Evolutionary conservation across 2,888 invertebrate genomes (phyloP), one percentile per base, ranked within the genome.

Genomic region (Dione vanillae): DNA sequence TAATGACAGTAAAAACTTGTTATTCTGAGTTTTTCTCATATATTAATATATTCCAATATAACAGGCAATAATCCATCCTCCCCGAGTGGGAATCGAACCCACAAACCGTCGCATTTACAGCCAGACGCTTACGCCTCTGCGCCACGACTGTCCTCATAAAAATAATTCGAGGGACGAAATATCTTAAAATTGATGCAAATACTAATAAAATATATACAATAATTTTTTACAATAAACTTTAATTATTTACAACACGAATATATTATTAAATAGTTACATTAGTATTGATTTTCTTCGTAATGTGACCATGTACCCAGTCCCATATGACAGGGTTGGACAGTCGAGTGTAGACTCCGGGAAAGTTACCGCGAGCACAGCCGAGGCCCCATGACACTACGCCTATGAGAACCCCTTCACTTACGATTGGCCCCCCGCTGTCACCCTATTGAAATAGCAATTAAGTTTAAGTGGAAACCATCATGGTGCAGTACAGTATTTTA

Each of bases 371-470:
- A 0, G 94, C 92, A 65, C 93, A 93, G 9, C 93, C 93, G 2
- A 92, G 83, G 0, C 93, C 93, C 93, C 93, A 93, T 0, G 93
- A 93, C 19, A 93, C 93, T 45, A 92, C 89, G n/a, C 93, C 93
- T 69, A 93, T 90, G 1, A 91, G 85, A 0, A 88, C 84, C 0
- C 92, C 93, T n/a, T 91, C 85, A 71, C 84, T 84, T 0, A 92
- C 91, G 66, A 94, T 86, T 0, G 94, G 94, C 0, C 94, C 94
- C 0, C 94, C 94, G 56, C 94, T 94, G 77, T 94, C 94, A 0
- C 94, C 94, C 94, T 94, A 79, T 0, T 49, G 10, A 65, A 7
- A 37, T 2, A 47, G 27, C 5, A 27, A 27, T 27, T 27, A 27
- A 27, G 27, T 27, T 27, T 27, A 5, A 5, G 27, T 27, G 5